Conservation (phyloP, 1,140 invertebrate species). For the Anoplophora glabripennis region DNA sequence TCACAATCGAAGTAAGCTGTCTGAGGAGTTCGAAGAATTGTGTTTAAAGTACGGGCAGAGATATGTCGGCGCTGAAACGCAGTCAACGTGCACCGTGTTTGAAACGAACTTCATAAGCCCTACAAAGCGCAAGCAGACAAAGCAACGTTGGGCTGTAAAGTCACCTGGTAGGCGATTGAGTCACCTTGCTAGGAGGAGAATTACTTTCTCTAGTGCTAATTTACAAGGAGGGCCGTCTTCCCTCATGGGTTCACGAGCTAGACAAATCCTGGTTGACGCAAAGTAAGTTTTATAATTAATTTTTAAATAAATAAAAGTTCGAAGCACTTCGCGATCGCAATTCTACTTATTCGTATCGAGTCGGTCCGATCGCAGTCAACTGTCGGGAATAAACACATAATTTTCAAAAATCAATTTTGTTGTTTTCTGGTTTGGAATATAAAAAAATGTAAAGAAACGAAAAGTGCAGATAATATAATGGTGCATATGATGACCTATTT, state of each 20-base stretch:
- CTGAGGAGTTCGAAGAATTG: slow-evolving; percentile 62
- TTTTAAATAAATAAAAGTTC: too few species aligned
- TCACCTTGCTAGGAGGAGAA: slow-evolving; percentile 61
- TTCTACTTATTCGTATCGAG: too few species aligned
- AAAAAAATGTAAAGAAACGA: too few species aligned
- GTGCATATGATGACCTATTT: too few species aligned
- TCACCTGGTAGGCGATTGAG: slow-evolving; percentile 66
- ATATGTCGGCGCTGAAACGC: slow-evolving; percentile 64
- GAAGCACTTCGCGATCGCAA: too few species aligned
- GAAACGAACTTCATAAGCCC: slow-evolving; percentile 56
- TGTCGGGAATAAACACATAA: too few species aligned
- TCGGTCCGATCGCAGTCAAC: too few species aligned
- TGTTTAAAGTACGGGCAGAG: slow-evolving; percentile 58
- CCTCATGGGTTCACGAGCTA: slow-evolving; percentile 30
- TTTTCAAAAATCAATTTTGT: too few species aligned
- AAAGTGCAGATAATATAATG: too few species aligned
- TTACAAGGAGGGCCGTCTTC: slow-evolving; percentile 34
- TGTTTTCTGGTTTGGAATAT: too few species aligned
- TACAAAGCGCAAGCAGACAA: slow-evolving; percentile 54
- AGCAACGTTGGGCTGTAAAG: slow-evolving; percentile 55
- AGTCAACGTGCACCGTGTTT: slow-evolving; percentile 61
- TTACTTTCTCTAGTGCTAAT: slow-evolving; percentile 61
- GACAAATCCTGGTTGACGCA: slow-evolving; percentile 45
- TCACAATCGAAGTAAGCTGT: slow-evolving; percentile 59
- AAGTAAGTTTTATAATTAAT: slow-evolving; percentile 39